Evolutionary conservation across 2,797 vertebrate genomes (phyloP).

Genomic region (Crocodylus rhombifer): DNA sequence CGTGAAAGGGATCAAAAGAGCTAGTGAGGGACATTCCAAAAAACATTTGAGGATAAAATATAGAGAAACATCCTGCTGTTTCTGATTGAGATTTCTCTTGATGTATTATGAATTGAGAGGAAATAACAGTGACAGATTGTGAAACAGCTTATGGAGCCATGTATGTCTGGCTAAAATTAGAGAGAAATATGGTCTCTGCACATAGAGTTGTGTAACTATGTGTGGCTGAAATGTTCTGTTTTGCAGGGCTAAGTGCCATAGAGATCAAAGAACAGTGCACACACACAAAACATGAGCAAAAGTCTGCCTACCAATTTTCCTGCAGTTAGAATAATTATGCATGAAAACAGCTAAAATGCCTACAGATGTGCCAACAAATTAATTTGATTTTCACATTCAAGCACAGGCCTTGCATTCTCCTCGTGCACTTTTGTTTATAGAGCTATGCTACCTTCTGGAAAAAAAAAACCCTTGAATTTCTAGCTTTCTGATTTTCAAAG

Average conservation of each 20-base stretch:
- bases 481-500: not conserved
- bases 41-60: too few species aligned
- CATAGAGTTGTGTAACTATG: not conserved
- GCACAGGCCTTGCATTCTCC: not conserved
- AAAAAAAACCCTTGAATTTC: not conserved
- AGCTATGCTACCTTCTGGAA: not conserved
- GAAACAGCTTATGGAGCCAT: not conserved
- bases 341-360: not conserved
- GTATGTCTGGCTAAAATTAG: not conserved
- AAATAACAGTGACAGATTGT: not conserved
- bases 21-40: not conserved
- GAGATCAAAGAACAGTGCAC: not conserved
- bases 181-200: not conserved
- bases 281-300: not conserved
- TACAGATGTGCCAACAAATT: not conserved
- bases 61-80: not conserved
- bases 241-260: not conserved
- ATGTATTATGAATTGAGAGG: not conserved
- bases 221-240: not conserved
- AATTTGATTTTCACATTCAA: not conserved
- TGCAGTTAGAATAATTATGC: not conserved
- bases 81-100: not conserved
- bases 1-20: not conserved
- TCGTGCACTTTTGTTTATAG: not conserved
- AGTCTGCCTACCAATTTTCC: not conserved